A percentile compares a stretch with the other conserved stretches of the same genome.
Evolutionary conservation across 2,113 vertebrate species (phyloP).

Genomic region (Vombatus ursinus): DNA sequence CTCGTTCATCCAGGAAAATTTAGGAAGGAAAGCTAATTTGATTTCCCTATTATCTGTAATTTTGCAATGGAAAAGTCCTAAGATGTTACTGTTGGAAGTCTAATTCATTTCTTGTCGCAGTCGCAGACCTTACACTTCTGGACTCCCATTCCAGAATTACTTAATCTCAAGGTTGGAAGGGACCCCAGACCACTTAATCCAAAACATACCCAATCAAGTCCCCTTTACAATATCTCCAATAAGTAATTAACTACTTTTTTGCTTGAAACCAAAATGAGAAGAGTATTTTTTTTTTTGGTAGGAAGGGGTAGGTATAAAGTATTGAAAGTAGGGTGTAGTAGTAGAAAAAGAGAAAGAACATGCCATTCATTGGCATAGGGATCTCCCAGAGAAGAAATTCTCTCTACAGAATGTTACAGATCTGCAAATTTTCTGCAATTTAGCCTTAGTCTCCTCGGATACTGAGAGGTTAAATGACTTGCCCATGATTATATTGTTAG

Average conservation of each 20-base stretch:
- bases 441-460: background rate
- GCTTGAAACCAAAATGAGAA: background rate
- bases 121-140: background rate
- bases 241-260: background rate
- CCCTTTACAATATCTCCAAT: background rate
- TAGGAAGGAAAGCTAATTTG: background rate
- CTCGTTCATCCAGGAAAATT: background rate
- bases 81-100: background rate
- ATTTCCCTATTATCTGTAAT: background rate
- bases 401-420: background rate
- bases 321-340: background rate
- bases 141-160: background rate
- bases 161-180: background rate
- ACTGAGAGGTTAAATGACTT: background rate
- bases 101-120: background rate
- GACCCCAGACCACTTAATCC: background rate
- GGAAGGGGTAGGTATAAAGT: background rate
- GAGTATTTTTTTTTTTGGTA: background rate
- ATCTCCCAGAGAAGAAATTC: background rate
- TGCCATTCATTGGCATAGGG: background rate
- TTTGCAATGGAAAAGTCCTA: background rate
- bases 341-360: background rate
- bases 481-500: background rate
- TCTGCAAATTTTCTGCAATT: background rate
- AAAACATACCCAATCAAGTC: background rate